Evolutionary conservation across 2,888 invertebrate genomes (phyloP).

Genomic region (Siphonodentalium dalli): DNA sequence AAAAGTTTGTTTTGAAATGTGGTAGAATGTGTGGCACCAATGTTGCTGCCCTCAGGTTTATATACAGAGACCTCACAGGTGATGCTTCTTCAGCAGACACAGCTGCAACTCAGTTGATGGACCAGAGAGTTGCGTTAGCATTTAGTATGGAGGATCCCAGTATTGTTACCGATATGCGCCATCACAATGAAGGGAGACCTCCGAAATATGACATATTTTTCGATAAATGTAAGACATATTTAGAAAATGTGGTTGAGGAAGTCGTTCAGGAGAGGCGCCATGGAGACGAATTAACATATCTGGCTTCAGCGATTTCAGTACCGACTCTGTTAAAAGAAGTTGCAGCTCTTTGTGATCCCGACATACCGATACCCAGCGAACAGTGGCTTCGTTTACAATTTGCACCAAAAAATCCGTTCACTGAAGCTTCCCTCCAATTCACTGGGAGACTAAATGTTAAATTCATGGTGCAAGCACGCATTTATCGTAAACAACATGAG

Average conservation of each 20-base stretch:
- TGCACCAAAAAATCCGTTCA: constrained; percentile 16
- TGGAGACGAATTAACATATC: neutral
- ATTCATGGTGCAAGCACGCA: constrained; percentile 19
- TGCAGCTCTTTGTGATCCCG: constrained; percentile 1
- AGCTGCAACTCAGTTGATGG: too few relatives aligned
- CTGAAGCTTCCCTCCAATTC: constrained; percentile 14
- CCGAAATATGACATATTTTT: constrained; percentile 17
- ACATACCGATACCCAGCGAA: constrained; percentile 9
- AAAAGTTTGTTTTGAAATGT: too few relatives aligned
- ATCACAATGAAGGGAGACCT: constrained; percentile 2
- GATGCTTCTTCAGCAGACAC: too few relatives aligned
- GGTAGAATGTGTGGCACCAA: too few relatives aligned
- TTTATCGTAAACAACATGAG: constrained; percentile 9
- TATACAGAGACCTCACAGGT: too few relatives aligned
- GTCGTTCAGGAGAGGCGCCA: constrained; percentile 19
- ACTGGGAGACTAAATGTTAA: constrained; percentile 18
- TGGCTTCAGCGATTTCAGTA: constrained; percentile 14
- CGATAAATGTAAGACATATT: constrained; percentile 3
- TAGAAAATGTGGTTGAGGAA: constrained; percentile 2
- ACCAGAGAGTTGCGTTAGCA: too few relatives aligned
- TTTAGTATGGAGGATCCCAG: too few relatives aligned
- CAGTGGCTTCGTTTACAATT: constrained; percentile 18
- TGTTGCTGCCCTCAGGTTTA: too few relatives aligned
- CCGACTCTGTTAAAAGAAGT: constrained; percentile 9
- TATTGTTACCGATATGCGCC: constrained; percentile 4